Evolutionary conservation across 2,888 invertebrate genomes (phyloP), one percentile per base, ranked within the genome.

Genomic region (Phasia obesa): DNA sequence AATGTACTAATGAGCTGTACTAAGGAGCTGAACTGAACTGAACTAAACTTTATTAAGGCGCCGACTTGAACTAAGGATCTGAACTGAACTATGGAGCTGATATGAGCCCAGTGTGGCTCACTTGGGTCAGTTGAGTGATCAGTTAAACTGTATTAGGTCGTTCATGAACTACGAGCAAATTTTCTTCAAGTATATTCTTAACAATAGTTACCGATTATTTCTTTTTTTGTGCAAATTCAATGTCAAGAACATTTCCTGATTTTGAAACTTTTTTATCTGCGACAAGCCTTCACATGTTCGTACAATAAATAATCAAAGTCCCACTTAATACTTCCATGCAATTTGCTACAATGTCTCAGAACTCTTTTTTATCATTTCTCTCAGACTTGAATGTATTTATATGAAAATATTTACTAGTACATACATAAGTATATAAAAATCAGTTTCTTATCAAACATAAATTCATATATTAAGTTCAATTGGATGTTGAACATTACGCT

Each of bases 291-390:
- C 31, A 35, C n/a, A 31, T 13, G 17, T 17, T 27, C 19, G 3
- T 25, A 44, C 25, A 17, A 4, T 4, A 42, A 27, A 31, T 21
- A n/a, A 49, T 42, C 9, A 64, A 53, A 7, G 15, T 55, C 47
- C 9, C 6, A 17, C 6, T 15, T 17, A 25, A 2, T 49, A 15
- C 0, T 35, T 4, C 13, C 19, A 35, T 35, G 42, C 17, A 64
- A 57, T 38, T 71, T 65, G 13, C 38, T 5, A 55, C 15, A 27
- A 57, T 38, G 57, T 64, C 42, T 70, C n/a, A 49, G 53, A 27
- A 53, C 6, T 7, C 2, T 19, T 17, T 65, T n/a, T 73, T 79
- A 79, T 79, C 73, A 67, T n/a, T 67, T n/a, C n/a, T n/a, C n/a
- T n/a, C n/a, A n/a, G n/a, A n/a, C n/a, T n/a, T n/a, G n/a, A n/a